phyloP scores from a whole-genome alignment of 2,888 invertebrate species.

The Caenorhabditis auriculariae region DNA sequence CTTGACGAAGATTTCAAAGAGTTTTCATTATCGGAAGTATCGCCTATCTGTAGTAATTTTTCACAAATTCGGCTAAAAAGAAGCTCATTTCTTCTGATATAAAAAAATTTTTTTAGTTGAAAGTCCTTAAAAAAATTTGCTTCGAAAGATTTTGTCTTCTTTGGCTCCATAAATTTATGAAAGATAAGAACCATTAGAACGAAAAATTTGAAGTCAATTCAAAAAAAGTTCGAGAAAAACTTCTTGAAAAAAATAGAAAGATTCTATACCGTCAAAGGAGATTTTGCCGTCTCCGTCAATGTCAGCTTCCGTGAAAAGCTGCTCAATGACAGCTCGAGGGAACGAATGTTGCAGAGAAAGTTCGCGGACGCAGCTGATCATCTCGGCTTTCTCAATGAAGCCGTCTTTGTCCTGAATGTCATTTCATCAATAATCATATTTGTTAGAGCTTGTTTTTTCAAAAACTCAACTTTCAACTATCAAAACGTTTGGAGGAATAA shows the following conservation, averaged over 20 bases:
- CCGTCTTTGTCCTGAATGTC: conserved; percentile 58
- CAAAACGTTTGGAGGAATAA: too few species aligned
- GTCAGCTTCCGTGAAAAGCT: conserved; percentile 60
- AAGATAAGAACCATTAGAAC: too few species aligned
- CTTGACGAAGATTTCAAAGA: too few species aligned
- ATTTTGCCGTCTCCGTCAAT: conserved; percentile 61
- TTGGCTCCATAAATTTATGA: neutral
- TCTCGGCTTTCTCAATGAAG: conserved; percentile 58
- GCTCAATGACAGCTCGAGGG: conserved; percentile 54
- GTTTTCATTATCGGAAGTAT: too few species aligned
- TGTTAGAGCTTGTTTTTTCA: neutral
- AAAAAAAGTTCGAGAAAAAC: neutral
- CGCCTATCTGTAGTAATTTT: too few species aligned
- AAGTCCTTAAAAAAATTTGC: too few species aligned
- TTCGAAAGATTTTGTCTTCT: too few species aligned
- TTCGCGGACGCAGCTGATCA: conserved; percentile 56
- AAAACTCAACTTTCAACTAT: neutral
- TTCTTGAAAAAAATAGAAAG: neutral
- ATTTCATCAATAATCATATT: neutral
- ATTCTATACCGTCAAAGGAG: conserved; percentile 53
- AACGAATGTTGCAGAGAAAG: conserved; percentile 52
- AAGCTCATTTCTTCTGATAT: too few species aligned
- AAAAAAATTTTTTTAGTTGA: too few species aligned
- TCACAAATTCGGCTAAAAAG: too few species aligned
- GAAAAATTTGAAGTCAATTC: neutral